These are phyloP conservation scores for Sorex maritimensis DNA, from an alignment of 2,797 vertebrate species.

Conservation along the genomic window DNA sequence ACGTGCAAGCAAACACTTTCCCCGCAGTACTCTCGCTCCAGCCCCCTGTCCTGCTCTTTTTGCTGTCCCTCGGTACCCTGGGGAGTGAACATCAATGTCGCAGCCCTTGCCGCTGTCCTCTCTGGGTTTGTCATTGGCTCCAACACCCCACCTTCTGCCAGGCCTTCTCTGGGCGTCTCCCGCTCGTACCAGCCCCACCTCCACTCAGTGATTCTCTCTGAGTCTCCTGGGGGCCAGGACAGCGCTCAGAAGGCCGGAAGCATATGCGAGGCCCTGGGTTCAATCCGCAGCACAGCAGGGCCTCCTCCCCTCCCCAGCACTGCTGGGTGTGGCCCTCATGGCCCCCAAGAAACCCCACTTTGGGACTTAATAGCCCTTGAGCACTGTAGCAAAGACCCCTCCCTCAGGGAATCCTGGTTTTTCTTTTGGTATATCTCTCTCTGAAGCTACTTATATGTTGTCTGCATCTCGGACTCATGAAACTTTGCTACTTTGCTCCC, in stretches of 20 bases:
- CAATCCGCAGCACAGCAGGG: too few species aligned
- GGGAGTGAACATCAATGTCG: not conserved
- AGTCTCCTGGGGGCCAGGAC: not conserved
- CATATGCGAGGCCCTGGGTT: too few species aligned
- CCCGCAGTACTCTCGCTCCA: not conserved
- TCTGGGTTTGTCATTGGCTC: not conserved
- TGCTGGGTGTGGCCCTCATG: too few species aligned
- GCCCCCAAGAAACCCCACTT: too few species aligned
- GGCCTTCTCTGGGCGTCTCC: not conserved
- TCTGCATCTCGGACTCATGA: not conserved
- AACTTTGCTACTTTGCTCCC: conserved; percentile 27
- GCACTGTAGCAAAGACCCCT: too few species aligned
- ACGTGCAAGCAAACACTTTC: too few species aligned
- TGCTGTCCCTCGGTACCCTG: not conserved
- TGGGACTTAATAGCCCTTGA: too few species aligned
- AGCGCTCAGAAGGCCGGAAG: too few species aligned
- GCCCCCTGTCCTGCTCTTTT: too few species aligned
- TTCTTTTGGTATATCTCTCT: not conserved
- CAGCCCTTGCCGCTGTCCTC: not conserved
- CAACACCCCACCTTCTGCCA: not conserved
- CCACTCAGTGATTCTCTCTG: not conserved
- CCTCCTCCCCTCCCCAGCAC: too few species aligned
- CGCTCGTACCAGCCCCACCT: not conserved
- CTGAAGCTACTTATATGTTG: conserved; percentile 21
- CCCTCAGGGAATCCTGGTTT: not conserved